Conservation (phyloP, 2,797 vertebrate species). For the Glossophaga mutica region DNA sequence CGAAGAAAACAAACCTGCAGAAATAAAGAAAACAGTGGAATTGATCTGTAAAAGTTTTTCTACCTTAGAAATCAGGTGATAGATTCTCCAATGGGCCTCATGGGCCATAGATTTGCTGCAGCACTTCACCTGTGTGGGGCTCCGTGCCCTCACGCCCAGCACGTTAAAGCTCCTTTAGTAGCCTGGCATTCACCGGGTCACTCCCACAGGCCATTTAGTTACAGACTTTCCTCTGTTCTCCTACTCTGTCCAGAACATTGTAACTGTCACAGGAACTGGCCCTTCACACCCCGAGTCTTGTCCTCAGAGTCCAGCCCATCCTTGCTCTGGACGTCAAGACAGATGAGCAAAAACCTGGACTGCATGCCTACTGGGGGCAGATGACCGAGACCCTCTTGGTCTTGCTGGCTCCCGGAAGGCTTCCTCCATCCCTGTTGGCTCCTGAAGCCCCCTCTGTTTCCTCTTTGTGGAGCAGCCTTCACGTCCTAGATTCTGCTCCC, state of each 20-base stretch:
- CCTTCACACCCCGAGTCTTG: neutral
- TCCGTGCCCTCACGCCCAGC: no score
- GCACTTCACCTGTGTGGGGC: neutral
- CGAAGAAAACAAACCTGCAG: neutral
- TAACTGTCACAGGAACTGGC: neutral
- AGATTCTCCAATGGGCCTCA: no score
- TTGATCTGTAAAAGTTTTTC: neutral
- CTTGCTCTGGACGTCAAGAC: neutral
- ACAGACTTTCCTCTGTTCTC: neutral
- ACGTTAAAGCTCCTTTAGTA: neutral
- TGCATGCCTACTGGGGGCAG: no score
- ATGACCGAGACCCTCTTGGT: neutral
- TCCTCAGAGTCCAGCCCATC: neutral
- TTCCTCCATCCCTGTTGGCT: neutral
- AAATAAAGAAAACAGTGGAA: neutral
- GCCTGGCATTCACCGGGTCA: neutral
- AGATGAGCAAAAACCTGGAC: neutral
- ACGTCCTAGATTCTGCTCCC: neutral
- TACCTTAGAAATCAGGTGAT: neutral
- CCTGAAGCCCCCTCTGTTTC: neutral
- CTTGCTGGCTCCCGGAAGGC: neutral
- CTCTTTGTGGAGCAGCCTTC: no score
- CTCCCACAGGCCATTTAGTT: neutral
- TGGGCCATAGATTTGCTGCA: neutral
- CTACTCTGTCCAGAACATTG: neutral